Conservation (phyloP, 2,797 vertebrate species). For the Coracias cyanogaster region DNA sequence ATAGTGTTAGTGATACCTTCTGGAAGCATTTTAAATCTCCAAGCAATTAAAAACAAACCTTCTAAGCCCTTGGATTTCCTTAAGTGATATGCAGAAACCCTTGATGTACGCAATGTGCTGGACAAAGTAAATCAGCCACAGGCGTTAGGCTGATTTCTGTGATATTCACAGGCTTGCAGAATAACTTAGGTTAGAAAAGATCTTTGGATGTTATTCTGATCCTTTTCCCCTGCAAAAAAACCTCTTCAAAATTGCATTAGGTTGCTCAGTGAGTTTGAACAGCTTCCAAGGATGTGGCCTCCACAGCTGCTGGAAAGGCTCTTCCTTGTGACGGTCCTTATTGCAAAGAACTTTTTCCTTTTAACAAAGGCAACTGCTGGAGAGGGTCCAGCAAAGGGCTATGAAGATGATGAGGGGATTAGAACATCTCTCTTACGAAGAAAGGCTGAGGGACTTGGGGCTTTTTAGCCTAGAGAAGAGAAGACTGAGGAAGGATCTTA, state of each 20-base stretch:
- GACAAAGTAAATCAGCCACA: background rate
- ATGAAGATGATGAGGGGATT: too few relatives aligned
- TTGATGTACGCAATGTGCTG: background rate
- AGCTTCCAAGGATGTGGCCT: background rate
- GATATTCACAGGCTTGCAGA: background rate
- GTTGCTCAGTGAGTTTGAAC: background rate
- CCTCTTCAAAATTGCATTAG: background rate
- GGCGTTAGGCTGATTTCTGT: background rate
- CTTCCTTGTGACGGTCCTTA: background rate
- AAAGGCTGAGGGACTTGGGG: too few relatives aligned
- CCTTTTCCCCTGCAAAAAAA: too few relatives aligned
- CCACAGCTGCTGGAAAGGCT: background rate
- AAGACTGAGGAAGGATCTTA: too few relatives aligned
- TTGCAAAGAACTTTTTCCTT: background rate
- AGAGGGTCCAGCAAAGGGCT: too few relatives aligned
- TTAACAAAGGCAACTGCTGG: background rate
- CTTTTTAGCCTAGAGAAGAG: too few relatives aligned
- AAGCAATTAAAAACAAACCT: background rate
- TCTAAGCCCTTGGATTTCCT: background rate
- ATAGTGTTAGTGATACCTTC: background rate
- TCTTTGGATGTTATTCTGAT: background rate
- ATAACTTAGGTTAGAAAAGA: background rate
- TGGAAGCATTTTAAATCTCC: background rate
- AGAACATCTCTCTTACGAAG: too few relatives aligned
- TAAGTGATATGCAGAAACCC: background rate